Base-by-base conservation (phyloP, 2,113 vertebrate species). In the Tragelaphus strepsiceros region DNA sequence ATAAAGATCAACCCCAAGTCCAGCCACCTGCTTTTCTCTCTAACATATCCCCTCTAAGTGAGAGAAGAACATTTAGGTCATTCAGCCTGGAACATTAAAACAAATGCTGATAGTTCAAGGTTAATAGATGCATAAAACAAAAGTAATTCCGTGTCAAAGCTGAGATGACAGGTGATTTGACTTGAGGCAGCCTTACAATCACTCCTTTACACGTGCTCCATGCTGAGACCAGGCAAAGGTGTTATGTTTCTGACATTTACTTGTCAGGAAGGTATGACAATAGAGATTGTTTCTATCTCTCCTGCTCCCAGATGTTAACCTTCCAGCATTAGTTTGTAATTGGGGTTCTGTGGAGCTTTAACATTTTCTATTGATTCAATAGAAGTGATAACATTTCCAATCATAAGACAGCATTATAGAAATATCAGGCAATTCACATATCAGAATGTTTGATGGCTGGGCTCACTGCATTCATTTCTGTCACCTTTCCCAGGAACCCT, bases 91-190 rank as follows among this genome's bases (percentile, higher is more conserved):
- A 99, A 99, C 98, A 99, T 99, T 99, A 99, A 99, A 99, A 99
- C 98, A 99, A 99, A 99, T 99, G 98, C 98, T 99, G 98, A 99
- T 99, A 98, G 99, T 99, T 99, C 99, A 99, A 99, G 99, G 99
- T 99, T 99, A 99, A 99, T 99, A 99, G 98, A 99, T 99, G 99
- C 98, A 99, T 99, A 99, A 99, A 99, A 97, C 99, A 99, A 99
- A 99, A 99, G 98, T 99, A 99, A 99, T 99, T 99, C 98, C 32
- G 59, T 98, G 99, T 99, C 99, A 99, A 99, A 99, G 98, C 98
- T 97, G 97, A 99, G 98, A 98, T 99, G 99, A 99, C 99, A 99
- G 99, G 99, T 98, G 98, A 99, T 99, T 99, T 99, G 99, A 99
- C 99, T 99, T 98, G 98, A 98, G 99, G 98, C 98, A 98, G 99